These are phyloP conservation scores for Malurus splendens DNA, from an alignment of 2,797 vertebrate species.

Conservation along the genomic window DNA sequence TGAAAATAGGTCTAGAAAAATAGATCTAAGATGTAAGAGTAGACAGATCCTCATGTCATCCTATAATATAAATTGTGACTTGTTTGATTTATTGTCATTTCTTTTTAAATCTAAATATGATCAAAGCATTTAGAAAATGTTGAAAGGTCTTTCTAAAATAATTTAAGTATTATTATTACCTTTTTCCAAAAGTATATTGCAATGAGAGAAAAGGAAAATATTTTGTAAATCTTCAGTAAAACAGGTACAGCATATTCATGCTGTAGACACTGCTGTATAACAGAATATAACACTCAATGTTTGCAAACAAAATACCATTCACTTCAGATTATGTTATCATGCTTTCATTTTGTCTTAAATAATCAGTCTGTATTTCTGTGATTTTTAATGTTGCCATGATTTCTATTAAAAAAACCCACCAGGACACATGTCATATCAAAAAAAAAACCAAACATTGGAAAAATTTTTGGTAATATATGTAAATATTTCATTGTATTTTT, in stretches of 20 bases:
- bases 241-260: not conserved
- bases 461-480: not conserved
- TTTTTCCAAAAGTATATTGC: not conserved
- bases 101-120: not conserved
- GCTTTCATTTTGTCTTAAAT: not conserved
- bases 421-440: not conserved
- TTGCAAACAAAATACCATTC: not conserved
- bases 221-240: not conserved
- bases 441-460: not conserved
- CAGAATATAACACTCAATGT: not conserved
- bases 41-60: not conserved
- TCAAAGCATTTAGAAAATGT: not conserved
- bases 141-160: not conserved
- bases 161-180: not conserved
- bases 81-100: not conserved
- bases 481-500: not conserved
- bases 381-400: not conserved
- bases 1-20: not conserved
- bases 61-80: not conserved
- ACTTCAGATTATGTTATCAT: not conserved
- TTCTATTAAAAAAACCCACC: not conserved
- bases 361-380: not conserved
- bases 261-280: not conserved
- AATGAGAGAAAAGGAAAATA: not conserved
- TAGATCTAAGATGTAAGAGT: not conserved